Percentiles rank a stretch among this genome's conserved stretches.
Conservation (phyloP, 1,140 invertebrate species). For the Mesaphorura yosii region DNA sequence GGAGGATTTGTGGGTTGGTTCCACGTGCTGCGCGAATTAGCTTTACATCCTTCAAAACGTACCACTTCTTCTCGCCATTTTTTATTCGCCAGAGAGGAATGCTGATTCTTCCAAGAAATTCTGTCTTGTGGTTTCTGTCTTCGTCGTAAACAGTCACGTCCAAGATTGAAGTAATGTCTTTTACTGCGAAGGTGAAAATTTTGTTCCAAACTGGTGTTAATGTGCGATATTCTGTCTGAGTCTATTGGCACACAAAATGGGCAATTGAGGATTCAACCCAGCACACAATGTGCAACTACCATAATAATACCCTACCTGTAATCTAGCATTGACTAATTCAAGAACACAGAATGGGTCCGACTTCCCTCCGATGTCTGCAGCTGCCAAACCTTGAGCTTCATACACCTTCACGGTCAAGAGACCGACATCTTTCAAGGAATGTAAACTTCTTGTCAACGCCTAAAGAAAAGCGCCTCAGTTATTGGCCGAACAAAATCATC, state of each 20-base stretch:
- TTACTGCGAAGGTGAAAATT: slow-evolving; percentile 94
- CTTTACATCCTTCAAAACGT: slow-evolving; percentile 93
- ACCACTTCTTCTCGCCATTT: slow-evolving; percentile 90
- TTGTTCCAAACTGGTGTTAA: slow-evolving; percentile 94
- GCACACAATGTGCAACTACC: no score
- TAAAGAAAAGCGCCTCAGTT: slow-evolving; percentile 32
- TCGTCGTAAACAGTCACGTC: slow-evolving; percentile 98
- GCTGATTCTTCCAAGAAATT: slow-evolving; percentile 88
- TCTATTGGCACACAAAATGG: slow-evolving; percentile 50
- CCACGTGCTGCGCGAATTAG: slow-evolving; percentile 77
- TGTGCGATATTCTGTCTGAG: slow-evolving; percentile 97
- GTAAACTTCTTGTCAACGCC: slow-evolving; percentile 14
- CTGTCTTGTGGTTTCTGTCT: slow-evolving; percentile 93
- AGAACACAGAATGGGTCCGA: slow-evolving; percentile 96
- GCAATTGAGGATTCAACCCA: background rate
- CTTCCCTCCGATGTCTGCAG: slow-evolving; percentile 83
- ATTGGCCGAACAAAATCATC: slow-evolving; percentile 33
- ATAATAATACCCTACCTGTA: slow-evolving; percentile 41
- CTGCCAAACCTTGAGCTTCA: slow-evolving; percentile 73
- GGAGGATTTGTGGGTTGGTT: slow-evolving; percentile 70
- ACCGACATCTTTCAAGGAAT: slow-evolving; percentile 60
- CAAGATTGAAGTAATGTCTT: slow-evolving; percentile 90
- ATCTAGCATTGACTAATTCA: slow-evolving; percentile 81
- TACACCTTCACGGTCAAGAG: slow-evolving; percentile 80
- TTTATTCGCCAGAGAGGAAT: slow-evolving; percentile 77